phyloP scores from a whole-genome alignment of 2,797 vertebrate genomes.

The Pangasius djambal region DNA sequence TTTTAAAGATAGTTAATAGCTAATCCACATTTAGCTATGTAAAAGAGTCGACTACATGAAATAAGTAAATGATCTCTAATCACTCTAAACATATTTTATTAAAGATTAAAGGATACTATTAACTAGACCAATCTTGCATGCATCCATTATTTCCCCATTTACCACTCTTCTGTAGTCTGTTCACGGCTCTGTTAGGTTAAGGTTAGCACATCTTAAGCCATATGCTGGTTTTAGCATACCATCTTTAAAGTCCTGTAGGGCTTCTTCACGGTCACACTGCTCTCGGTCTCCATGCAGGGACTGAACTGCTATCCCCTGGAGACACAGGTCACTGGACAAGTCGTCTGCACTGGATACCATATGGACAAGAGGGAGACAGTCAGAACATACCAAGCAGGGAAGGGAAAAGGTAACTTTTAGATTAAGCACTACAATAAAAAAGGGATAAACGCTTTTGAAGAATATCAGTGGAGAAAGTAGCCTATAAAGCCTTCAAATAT shows the following conservation, averaged over 20 bases:
- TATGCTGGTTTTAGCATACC: slow-evolving; percentile 67
- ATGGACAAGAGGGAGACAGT: background rate
- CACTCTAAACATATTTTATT: background rate
- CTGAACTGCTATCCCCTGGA: slow-evolving; percentile 86
- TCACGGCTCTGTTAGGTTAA: background rate
- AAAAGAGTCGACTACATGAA: background rate
- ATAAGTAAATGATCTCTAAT: background rate
- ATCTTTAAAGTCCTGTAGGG: slow-evolving; percentile 89
- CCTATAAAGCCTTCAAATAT: background rate
- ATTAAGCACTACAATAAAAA: background rate
- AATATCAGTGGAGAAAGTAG: background rate
- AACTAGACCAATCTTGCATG: background rate
- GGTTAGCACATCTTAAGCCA: background rate
- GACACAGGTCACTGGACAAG: slow-evolving; percentile 89
- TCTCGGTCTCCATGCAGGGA: slow-evolving; percentile 91
- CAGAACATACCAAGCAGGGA: background rate
- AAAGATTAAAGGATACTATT: background rate
- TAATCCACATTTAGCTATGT: background rate
- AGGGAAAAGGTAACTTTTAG: background rate
- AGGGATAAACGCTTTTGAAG: background rate
- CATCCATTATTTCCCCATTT: background rate
- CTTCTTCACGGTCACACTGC: slow-evolving; percentile 90
- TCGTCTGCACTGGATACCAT: slow-evolving; percentile 83
- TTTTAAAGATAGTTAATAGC: background rate
- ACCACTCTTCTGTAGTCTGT: background rate